A percentile compares a stretch with the other conserved stretches of the same genome.
These are phyloP conservation scores for Cataglyphis livida DNA, from an alignment of 2,888 invertebrate genomes.

Conservation along the genomic window DNA sequence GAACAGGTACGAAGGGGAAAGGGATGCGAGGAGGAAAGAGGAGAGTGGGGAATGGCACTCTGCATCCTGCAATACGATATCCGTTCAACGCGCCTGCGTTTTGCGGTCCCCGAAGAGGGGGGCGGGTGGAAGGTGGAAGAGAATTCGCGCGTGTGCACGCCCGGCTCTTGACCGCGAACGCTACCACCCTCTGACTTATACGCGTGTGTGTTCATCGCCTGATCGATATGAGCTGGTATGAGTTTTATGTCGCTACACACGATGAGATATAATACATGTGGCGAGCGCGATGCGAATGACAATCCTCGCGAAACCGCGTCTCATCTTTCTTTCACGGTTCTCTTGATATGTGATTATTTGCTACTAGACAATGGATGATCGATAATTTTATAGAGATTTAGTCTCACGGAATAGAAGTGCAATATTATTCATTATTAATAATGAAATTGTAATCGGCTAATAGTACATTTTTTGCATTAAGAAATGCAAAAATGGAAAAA, in stretches of 20 bases:
- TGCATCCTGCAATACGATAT: slow-evolving; percentile 74
- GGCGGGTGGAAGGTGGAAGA: slow-evolving; percentile 62
- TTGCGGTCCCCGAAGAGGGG: slow-evolving; percentile 61
- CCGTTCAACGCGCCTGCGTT: slow-evolving; percentile 76
- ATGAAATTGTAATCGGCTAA: not conserved
- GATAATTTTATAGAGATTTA: slow-evolving; percentile 17
- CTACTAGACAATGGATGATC: not conserved
- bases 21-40: not conserved
- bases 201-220: slow-evolving; percentile 7
- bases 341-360: not conserved
- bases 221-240: slow-evolving; percentile 28
- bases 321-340: slow-evolving; percentile 4
- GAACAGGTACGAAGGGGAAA: not conserved
- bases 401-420: not conserved
- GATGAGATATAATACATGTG: slow-evolving; percentile 1
- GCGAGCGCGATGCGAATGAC: slow-evolving; percentile 7
- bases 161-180: slow-evolving; percentile 41
- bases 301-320: slow-evolving; percentile 16
- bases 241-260: slow-evolving; percentile 7
- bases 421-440: not conserved
- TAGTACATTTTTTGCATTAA: not conserved
- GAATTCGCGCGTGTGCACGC: slow-evolving; percentile 62
- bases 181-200: not conserved
- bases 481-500: not conserved
- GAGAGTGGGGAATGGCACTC: slow-evolving; percentile 8